These are phyloP conservation scores for Micrastur ruficollis DNA, from an alignment of 2,797 vertebrate species.

Conservation along the genomic window DNA sequence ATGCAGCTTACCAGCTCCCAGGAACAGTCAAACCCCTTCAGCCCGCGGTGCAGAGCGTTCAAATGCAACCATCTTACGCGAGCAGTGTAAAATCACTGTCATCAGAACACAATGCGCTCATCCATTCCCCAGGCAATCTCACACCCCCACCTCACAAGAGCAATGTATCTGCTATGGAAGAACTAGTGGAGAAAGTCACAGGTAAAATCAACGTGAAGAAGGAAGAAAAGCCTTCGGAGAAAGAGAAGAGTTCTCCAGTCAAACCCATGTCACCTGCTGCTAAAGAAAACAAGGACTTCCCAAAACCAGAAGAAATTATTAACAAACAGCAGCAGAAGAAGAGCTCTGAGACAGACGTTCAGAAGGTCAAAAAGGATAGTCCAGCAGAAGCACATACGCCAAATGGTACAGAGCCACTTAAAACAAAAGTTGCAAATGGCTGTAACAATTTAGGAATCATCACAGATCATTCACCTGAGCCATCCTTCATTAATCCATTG, in stretches of 20 bases:
- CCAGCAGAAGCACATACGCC: conserved; percentile 82
- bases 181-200: conserved; percentile 95
- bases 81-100: conserved; percentile 81
- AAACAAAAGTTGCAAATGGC: conserved; percentile 89
- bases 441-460: conserved; percentile 93
- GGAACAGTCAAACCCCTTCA: conserved; percentile 84
- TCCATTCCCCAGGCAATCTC: conserved; percentile 89
- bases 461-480: conserved; percentile 94
- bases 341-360: conserved; percentile 79
- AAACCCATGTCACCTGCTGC: conserved; percentile 80
- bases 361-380: conserved; percentile 87
- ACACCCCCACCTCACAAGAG: conserved; percentile 91
- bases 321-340: conserved; percentile 78
- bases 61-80: conserved; percentile 87
- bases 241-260: conserved; percentile 75
- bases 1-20: conserved; percentile 96
- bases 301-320: conserved; percentile 81
- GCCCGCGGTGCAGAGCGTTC: conserved; percentile 83
- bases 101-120: conserved; percentile 78
- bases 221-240: conserved; percentile 83
- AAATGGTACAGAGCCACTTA: conserved; percentile 86
- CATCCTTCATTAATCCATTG: conserved; percentile 92
- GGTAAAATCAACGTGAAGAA: conserved; percentile 87
- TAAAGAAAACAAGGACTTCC: conserved; percentile 88
- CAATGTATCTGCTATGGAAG: conserved; percentile 97